A percentile compares a stretch with the other conserved stretches of the same genome.
These are phyloP conservation scores for Tachycineta bicolor DNA, from an alignment of 2,113 vertebrate genomes.

Conservation along the genomic window DNA sequence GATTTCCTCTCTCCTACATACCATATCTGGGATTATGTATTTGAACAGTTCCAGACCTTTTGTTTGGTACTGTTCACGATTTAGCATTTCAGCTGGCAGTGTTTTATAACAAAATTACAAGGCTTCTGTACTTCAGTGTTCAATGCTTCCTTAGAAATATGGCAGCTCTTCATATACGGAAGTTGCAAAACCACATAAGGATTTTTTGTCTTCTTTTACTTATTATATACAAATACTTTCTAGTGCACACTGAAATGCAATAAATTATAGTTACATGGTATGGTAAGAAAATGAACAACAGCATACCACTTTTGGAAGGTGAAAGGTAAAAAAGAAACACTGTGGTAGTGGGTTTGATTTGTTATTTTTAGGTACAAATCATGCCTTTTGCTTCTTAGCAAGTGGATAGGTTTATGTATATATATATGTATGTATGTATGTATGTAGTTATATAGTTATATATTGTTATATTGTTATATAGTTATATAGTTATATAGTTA, in stretches of 20 bases:
- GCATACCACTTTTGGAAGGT: background rate
- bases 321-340: background rate
- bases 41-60: background rate
- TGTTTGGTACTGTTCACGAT: background rate
- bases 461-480: no score
- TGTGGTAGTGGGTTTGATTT: background rate
- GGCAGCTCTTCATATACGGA: background rate
- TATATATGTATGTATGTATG: background rate
- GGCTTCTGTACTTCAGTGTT: background rate
- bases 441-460: no score
- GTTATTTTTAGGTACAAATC: background rate
- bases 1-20: background rate
- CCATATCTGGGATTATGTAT: background rate
- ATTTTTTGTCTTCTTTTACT: background rate
- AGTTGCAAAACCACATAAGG: background rate
- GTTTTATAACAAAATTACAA: background rate
- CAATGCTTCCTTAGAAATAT: background rate
- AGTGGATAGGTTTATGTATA: background rate
- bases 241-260: background rate
- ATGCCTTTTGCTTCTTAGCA: background rate
- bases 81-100: slow-evolving; percentile 1
- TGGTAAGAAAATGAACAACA: background rate
- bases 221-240: background rate
- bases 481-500: no score
- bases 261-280: background rate